Evolutionary conservation across 2,888 invertebrate species (phyloP).

Genomic region (Hydroisotoma schaefferi): DNA sequence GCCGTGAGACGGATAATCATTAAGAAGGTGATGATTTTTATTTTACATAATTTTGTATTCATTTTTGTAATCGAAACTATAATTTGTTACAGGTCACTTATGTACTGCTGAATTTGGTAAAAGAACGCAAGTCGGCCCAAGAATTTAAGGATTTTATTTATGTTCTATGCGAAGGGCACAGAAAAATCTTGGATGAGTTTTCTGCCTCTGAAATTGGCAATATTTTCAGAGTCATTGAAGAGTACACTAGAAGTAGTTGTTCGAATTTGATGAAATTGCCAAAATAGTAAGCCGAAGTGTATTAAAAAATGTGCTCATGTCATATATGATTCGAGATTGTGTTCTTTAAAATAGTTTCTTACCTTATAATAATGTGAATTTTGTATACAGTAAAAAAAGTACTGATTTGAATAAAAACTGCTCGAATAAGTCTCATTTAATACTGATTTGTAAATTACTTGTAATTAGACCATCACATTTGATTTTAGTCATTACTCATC

Average conservation of each 20-base stretch:
- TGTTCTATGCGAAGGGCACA: constrained; percentile 27
- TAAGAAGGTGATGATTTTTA: constrained; percentile 21
- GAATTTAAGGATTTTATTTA: constrained; percentile 26
- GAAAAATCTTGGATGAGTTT: constrained; percentile 31
- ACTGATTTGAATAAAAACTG: too few species aligned
- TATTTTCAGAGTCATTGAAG: constrained; percentile 33
- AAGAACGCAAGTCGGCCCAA: constrained; percentile 27
- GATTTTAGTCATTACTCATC: too few species aligned
- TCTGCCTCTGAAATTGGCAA: constrained; percentile 29
- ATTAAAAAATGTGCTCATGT: too few species aligned
- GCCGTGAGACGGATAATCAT: constrained; percentile 33
- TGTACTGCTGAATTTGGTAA: constrained; percentile 26
- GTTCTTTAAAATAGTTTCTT: too few species aligned
- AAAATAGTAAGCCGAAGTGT: too few species aligned
- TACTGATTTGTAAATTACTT: too few species aligned
- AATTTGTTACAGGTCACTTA: constrained; percentile 34
- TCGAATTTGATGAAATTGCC: constrained; percentile 27
- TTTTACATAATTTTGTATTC: background rate
- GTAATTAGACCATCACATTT: too few species aligned
- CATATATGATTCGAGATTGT: too few species aligned
- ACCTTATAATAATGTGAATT: too few species aligned
- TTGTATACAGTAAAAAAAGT: too few species aligned
- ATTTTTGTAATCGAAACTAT: too few species aligned
- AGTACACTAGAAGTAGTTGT: constrained; percentile 23
- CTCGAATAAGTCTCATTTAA: too few species aligned